A percentile compares a stretch with the other conserved stretches of the same genome.
phyloP scores from a whole-genome alignment of 2,888 invertebrate genomes.

The Rhingia campestris region DNA sequence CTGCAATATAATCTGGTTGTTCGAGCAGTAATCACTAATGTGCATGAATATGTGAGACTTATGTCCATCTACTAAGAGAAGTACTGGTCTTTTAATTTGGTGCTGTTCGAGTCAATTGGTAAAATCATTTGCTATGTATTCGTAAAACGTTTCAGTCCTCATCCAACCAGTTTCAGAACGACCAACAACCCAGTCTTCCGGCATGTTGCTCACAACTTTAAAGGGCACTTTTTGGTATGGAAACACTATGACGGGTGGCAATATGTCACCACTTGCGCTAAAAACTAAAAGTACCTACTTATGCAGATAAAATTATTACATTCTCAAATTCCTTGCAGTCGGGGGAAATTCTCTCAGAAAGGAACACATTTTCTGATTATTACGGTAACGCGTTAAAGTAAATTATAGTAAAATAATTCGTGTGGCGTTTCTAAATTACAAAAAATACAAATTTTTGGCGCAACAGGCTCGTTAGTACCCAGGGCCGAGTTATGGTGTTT shows the following conservation, averaged over 20 bases:
- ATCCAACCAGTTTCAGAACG: slow-evolving; percentile 8
- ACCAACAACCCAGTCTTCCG: slow-evolving; percentile 3
- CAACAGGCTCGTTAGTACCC: too few species aligned
- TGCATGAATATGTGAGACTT: slow-evolving; percentile 19
- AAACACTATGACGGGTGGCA: not conserved
- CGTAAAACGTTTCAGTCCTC: slow-evolving; percentile 10
- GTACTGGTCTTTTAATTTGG: too few species aligned
- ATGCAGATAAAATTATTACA: too few species aligned
- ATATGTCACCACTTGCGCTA: not conserved
- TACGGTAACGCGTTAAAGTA: too few species aligned
- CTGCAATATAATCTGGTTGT: slow-evolving; percentile 51
- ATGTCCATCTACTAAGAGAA: slow-evolving; percentile 13
- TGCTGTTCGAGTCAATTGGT: not conserved
- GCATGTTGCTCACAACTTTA: not conserved
- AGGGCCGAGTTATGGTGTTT: too few species aligned
- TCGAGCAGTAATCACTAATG: slow-evolving; percentile 29
- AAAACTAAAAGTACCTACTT: not conserved
- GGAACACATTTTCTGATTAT: too few species aligned
- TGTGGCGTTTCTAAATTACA: too few species aligned
- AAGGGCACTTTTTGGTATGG: not conserved
- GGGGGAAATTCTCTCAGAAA: too few species aligned
- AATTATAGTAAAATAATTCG: too few species aligned
- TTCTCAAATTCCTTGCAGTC: too few species aligned
- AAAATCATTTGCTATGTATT: slow-evolving; percentile 12
- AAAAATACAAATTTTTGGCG: too few species aligned